A percentile compares a stretch with the other conserved stretches of the same genome.
Conservation (phyloP, 2,797 vertebrate genomes). For the Furcifer pardalis region DNA sequence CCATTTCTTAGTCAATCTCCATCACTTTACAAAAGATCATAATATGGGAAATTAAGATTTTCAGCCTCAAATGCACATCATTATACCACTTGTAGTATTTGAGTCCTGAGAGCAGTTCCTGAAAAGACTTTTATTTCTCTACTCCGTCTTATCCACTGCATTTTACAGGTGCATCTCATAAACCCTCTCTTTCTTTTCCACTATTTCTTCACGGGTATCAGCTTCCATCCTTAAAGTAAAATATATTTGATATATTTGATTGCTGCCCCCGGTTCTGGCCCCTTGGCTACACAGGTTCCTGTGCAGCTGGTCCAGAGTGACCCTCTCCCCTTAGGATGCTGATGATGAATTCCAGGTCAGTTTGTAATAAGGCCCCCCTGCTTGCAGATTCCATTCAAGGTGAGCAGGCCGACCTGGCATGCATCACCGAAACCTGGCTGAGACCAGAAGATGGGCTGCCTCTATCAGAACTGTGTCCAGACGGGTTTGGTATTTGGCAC, state of each 20-base stretch:
- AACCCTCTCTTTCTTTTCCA: neutral
- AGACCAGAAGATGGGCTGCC: no score
- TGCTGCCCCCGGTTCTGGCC: no score
- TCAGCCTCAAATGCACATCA: neutral
- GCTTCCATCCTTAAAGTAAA: neutral
- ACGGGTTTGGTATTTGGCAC: no score
- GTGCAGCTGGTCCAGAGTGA: no score
- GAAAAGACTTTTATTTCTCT: neutral
- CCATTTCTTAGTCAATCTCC: neutral
- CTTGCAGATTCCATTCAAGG: no score
- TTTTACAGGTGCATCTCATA: neutral
- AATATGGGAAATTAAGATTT: neutral
- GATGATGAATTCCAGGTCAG: no score
- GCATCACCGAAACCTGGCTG: no score
- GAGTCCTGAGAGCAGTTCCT: neutral
- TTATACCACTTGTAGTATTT: neutral
- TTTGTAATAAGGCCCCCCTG: no score
- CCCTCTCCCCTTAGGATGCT: no score
- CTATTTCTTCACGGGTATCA: neutral
- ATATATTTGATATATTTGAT: no score
- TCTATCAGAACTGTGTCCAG: no score
- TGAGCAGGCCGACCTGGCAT: no score
- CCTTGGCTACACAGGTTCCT: neutral
- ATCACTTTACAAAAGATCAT: neutral
- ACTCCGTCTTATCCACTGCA: neutral